Percentiles rank a stretch among this genome's conserved stretches.
Conservation (phyloP, 2,113 vertebrate species). For the Tachysurus fulvidraco region DNA sequence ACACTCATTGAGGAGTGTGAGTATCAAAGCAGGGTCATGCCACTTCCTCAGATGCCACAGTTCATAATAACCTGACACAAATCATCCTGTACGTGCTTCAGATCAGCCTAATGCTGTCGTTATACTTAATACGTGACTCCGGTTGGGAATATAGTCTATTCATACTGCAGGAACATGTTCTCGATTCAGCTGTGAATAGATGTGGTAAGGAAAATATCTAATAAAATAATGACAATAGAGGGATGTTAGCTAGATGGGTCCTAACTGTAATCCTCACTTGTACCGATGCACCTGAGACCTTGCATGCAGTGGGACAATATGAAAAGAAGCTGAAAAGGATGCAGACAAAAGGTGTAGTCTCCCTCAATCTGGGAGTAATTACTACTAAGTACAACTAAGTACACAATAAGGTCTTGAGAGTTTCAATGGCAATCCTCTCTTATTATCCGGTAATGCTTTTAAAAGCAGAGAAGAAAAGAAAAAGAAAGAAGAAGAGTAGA, state of each 20-base stretch:
- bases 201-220: neutral
- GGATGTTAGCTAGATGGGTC: neutral
- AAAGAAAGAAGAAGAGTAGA: neutral
- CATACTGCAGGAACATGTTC: neutral
- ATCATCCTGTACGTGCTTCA: neutral
- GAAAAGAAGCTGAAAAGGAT: constrained; percentile 1
- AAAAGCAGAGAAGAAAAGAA: constrained; percentile 60
- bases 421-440: constrained; percentile 69
- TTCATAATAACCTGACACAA: constrained; percentile 27
- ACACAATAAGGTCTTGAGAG: constrained; percentile 61
- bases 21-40: constrained; percentile 51
- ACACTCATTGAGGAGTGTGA: constrained; percentile 48
- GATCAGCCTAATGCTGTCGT: neutral
- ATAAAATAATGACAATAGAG: neutral
- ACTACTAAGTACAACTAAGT: constrained; percentile 62
- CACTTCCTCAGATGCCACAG: constrained; percentile 44
- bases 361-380: constrained; percentile 57
- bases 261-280: neutral
- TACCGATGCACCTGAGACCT: neutral
- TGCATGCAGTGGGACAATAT: constrained; percentile 1
- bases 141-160: neutral
- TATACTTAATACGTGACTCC: neutral
- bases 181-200: neutral
- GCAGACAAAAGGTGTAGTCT: constrained; percentile 17
- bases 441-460: constrained; percentile 70